phyloP scores from a whole-genome alignment of 1,140 invertebrate species.

The Hetaerina americana region DNA sequence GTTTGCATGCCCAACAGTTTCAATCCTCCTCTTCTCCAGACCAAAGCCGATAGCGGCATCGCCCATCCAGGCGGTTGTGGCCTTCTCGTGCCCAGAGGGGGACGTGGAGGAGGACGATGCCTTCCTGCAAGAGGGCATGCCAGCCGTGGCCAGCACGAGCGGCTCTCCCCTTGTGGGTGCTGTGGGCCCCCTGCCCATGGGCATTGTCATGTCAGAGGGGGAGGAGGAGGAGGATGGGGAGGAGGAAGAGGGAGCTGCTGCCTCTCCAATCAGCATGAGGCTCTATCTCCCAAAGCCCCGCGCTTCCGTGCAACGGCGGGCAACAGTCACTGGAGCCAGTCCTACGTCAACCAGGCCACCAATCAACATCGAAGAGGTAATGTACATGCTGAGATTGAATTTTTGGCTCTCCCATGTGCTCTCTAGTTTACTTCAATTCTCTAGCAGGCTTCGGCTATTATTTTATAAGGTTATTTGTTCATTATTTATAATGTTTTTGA shows the following conservation, averaged over 20 bases:
- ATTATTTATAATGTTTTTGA: neutral
- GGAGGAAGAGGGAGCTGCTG: conserved; percentile 17
- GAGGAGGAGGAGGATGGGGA: conserved; percentile 20
- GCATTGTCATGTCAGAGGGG: neutral
- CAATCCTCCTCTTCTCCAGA: neutral
- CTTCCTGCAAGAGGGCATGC: conserved; percentile 18
- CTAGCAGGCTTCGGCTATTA: neutral
- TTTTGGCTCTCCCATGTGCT: neutral
- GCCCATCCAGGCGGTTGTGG: conserved; percentile 1
- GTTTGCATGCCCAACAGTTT: too few relatives aligned
- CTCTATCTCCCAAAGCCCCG: conserved; percentile 64
- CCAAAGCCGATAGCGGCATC: neutral
- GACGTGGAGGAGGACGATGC: conserved; percentile 23
- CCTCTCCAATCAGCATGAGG: conserved; percentile 30
- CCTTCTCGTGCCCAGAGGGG: conserved; percentile 10
- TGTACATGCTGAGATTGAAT: neutral
- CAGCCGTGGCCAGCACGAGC: neutral
- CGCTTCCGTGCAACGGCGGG: conserved; percentile 59
- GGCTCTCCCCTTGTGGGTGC: conserved; percentile 1
- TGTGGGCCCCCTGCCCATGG: neutral
- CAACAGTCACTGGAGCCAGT: conserved; percentile 76
- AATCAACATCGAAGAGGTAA: conserved; percentile 49
- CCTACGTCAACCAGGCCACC: conserved; percentile 50
- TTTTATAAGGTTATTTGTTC: neutral
- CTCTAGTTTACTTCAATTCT: conserved; percentile 10